Evolutionary conservation across 1,140 invertebrate genomes (phyloP).

Genomic region (Whitmania pigra): DNA sequence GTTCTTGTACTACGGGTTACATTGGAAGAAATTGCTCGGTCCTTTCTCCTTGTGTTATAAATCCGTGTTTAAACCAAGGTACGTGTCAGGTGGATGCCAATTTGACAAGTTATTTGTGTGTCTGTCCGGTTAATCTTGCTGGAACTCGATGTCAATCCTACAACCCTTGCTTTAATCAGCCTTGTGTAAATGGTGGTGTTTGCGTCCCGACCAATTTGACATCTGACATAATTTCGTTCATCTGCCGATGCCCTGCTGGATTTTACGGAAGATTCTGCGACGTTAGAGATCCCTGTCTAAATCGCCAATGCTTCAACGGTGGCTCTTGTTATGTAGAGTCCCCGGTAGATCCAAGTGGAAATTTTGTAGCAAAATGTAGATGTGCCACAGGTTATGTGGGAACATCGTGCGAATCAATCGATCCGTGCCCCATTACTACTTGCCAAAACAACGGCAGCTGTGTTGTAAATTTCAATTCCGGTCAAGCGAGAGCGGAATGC

Average conservation of each 20-base stretch:
- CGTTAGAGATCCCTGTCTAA: neutral
- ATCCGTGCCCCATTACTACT: constrained; percentile 29
- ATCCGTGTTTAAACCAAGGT: neutral
- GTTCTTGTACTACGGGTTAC: constrained; percentile 16
- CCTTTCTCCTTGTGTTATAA: neutral
- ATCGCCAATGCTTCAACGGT: neutral
- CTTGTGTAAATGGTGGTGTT: constrained; percentile 59
- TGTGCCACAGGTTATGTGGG: constrained; percentile 24
- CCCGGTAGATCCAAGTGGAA: neutral
- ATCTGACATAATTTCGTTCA: constrained; percentile 56
- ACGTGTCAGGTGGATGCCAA: neutral
- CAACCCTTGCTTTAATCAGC: constrained; percentile 47
- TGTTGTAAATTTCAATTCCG: neutral
- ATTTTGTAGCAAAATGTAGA: constrained; percentile 14
- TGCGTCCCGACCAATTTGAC: constrained; percentile 47
- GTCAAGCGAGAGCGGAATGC: constrained; percentile 16
- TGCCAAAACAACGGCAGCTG: constrained; percentile 32
- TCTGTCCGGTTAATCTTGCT: constrained; percentile 74
- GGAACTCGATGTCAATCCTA: constrained; percentile 64
- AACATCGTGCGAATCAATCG: constrained; percentile 25
- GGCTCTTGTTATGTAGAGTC: neutral
- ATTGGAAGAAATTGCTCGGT: neutral
- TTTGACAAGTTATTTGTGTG: constrained; percentile 60
- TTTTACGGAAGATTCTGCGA: constrained; percentile 83
- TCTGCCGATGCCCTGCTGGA: constrained; percentile 69